Percentiles rank a stretch among this genome's conserved stretches.
These are phyloP conservation scores for Colletes latitarsis DNA, from an alignment of 1,140 invertebrate species.

Conservation along the genomic window DNA sequence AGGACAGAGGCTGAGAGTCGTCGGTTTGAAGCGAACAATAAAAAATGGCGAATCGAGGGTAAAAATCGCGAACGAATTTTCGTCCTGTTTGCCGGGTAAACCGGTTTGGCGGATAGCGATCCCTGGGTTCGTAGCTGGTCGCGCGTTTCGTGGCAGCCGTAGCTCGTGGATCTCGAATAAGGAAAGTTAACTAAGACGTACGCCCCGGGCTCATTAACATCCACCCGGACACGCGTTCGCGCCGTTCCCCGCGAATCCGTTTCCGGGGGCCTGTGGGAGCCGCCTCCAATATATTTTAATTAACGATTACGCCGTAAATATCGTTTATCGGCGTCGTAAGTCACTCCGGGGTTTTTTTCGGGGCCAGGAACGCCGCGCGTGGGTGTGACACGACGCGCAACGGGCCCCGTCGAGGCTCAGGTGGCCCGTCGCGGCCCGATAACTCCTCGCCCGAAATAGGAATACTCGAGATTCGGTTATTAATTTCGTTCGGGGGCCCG, in stretches of 20 bases:
- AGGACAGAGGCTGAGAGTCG: no score
- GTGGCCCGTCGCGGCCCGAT: slow-evolving; percentile 36
- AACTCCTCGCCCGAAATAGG: slow-evolving; percentile 47
- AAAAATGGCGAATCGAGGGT: no score
- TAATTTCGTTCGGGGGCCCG: slow-evolving; percentile 72
- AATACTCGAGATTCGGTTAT: slow-evolving; percentile 75
- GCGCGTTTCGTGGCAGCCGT: background rate
- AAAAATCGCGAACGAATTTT: no score
- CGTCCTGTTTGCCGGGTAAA: no score
- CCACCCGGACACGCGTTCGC: slow-evolving; percentile 5
- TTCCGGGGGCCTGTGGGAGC: background rate
- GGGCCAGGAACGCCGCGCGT: slow-evolving; percentile 26
- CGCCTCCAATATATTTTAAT: slow-evolving; percentile 36
- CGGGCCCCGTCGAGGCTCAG: slow-evolving; percentile 4
- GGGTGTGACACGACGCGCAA: slow-evolving; percentile 47
- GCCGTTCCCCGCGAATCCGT: slow-evolving; percentile 25
- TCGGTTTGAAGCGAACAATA: no score
- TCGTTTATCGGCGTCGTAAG: slow-evolving; percentile 49
- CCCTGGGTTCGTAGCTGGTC: no score
- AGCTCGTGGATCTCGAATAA: background rate
- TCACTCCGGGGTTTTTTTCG: slow-evolving; percentile 41
- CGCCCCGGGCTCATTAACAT: slow-evolving; percentile 27
- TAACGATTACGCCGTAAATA: slow-evolving; percentile 58
- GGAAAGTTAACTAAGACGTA: slow-evolving; percentile 18
- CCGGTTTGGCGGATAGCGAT: no score